These are phyloP conservation scores for Phylloscopus collybita DNA, from an alignment of 2,797 vertebrate species.

Conservation along the genomic window DNA sequence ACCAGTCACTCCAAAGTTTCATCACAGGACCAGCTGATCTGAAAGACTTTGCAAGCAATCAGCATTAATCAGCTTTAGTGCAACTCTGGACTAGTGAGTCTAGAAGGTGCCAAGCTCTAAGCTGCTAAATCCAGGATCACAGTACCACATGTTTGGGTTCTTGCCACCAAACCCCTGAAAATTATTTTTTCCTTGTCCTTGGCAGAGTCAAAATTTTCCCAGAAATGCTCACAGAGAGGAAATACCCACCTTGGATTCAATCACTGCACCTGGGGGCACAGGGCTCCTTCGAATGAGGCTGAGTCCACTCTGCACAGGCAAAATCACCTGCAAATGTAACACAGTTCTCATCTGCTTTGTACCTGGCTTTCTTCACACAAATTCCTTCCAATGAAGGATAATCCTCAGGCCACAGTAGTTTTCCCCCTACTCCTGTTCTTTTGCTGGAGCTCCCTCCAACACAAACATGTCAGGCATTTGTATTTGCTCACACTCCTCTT, in stretches of 20 bases:
- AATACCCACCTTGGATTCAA: slow-evolving; percentile 61
- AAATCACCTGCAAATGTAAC: slow-evolving; percentile 73
- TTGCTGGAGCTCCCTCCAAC: background rate
- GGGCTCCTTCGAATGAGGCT: slow-evolving; percentile 75
- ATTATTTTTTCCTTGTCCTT: background rate
- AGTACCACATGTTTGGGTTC: background rate
- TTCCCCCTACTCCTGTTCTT: background rate
- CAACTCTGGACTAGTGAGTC: background rate
- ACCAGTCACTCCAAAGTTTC: rapidly evolving
- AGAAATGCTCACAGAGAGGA: background rate
- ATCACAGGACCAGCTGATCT: background rate
- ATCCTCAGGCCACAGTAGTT: background rate
- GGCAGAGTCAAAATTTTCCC: background rate
- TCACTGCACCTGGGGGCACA: background rate
- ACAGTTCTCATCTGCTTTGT: background rate
- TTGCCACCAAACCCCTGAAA: background rate
- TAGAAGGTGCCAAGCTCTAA: background rate
- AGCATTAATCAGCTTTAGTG: background rate
- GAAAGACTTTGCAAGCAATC: background rate
- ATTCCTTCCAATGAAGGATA: background rate
- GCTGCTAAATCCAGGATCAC: background rate
- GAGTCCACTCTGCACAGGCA: slow-evolving; percentile 82
- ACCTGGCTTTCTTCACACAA: background rate
- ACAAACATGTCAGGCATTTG: background rate
- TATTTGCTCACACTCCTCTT: background rate